Evolutionary conservation across 1,140 invertebrate species (phyloP), one percentile per base, ranked within the genome.

Genomic region (Leptestheria dahalacensis): DNA sequence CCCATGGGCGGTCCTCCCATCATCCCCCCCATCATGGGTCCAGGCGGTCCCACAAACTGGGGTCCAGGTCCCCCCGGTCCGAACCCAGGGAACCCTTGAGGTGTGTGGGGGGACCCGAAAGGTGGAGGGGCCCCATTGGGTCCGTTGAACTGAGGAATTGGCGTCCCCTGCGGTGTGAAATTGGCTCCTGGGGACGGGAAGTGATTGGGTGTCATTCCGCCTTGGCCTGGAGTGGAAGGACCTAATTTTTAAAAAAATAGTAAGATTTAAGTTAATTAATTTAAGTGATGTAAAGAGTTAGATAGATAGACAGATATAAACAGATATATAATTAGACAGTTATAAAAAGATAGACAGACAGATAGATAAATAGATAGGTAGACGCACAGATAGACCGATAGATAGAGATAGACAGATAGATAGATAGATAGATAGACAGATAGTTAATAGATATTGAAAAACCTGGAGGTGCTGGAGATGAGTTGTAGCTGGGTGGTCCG

Each of bases 401-500:
- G n/a, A n/a, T n/a, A n/a, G n/a, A n/a, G n/a, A n/a, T n/a, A n/a
- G n/a, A n/a, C n/a, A n/a, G n/a, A n/a, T n/a, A n/a, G n/a, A n/a
- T n/a, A n/a, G n/a, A n/a, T n/a, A n/a, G n/a, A n/a, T n/a, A n/a
- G n/a, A n/a, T n/a, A n/a, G n/a, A n/a, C n/a, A n/a, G n/a, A n/a
- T n/a, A n/a, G n/a, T n/a, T n/a, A n/a, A n/a, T n/a, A n/a, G n/a
- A n/a, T n/a, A n/a, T n/a, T n/a, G n/a, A n/a, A n/a, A n/a, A n/a
- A 3, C 6, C 46, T 10, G 41, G 54, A 9, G 61, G 61, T 3
- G 57, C 61, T 3, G 61, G 61, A 15, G 61, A 62, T 3, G 53
- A 49, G 48, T 54, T 62, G 47, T 62, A 62, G 21, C 53, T 57
- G n/a, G 61, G 61, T 29, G 61, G 61, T 49, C 61, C 61, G 21